A percentile compares a stretch with the other conserved stretches of the same genome.
Conservation (phyloP, 2,888 invertebrate genomes). For the Tachina grossa region DNA sequence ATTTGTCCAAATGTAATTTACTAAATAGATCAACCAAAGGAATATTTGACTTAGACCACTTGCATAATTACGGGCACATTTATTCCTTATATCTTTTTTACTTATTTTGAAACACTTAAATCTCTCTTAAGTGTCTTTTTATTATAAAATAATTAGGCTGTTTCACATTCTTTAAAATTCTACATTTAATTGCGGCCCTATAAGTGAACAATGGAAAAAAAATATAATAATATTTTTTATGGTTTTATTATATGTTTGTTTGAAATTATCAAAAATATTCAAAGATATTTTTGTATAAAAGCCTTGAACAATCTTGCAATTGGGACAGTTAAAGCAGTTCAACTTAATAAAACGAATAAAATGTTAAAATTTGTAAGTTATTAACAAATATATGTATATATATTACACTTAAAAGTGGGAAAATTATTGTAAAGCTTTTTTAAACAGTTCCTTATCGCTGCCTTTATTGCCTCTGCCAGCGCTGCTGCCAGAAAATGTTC, state of each 20-base stretch:
- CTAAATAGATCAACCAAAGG: too few species aligned
- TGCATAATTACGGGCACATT: too few species aligned
- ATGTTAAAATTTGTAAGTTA: conserved; percentile 54
- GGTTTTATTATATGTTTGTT: not conserved
- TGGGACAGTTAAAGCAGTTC: conserved; percentile 57
- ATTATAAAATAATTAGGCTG: not conserved
- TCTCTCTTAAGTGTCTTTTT: too few species aligned
- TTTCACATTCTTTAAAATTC: not conserved
- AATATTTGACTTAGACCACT: too few species aligned
- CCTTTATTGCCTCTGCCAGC: conserved; percentile 73
- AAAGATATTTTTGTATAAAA: conserved; percentile 37
- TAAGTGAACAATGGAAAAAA: not conserved
- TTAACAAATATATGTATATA: not conserved
- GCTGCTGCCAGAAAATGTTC: conserved; percentile 48
- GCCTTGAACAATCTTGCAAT: not conserved
- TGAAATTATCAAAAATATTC: too few species aligned
- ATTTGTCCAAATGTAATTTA: too few species aligned
- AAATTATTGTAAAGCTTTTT: conserved; percentile 25
- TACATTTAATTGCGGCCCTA: not conserved
- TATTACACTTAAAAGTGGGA: not conserved
- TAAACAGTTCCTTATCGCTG: conserved; percentile 66
- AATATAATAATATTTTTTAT: not conserved
- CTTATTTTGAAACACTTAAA: not conserved
- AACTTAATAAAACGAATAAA: not conserved
- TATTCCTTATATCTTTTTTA: not conserved